Conservation (phyloP, 2,888 invertebrate genomes). For the Aphelenchoides bicaudatus region DNA sequence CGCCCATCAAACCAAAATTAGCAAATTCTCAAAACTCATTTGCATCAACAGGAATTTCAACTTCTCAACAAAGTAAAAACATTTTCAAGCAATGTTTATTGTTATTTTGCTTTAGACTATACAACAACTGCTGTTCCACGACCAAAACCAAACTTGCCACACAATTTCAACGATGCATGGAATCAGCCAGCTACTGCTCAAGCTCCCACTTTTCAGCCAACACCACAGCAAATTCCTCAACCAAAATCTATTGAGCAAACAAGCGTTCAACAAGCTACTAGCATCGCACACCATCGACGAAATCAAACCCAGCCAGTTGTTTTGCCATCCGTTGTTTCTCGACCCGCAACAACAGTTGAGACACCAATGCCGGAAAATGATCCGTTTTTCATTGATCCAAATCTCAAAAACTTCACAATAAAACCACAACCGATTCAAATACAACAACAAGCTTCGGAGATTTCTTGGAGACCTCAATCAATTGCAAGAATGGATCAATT, state of each 20-base stretch:
- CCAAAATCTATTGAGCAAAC: too few relatives aligned
- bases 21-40: too few relatives aligned
- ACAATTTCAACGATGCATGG: slow-evolving; percentile 2
- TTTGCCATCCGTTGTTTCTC: not conserved
- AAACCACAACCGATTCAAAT: not conserved
- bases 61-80: not conserved
- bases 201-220: too few relatives aligned
- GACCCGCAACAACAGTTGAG: not conserved
- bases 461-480: not conserved
- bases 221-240: too few relatives aligned
- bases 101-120: not conserved
- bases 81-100: not conserved
- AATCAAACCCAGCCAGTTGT: slow-evolving; percentile 3
- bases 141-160: not conserved
- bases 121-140: slow-evolving; percentile 12
- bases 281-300: too few relatives aligned
- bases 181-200: too few relatives aligned
- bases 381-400: slow-evolving; percentile 5
- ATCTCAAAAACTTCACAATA: not conserved
- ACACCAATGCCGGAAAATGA: not conserved
- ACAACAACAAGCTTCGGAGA: not conserved
- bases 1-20: not conserved
- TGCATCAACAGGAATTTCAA: not conserved
- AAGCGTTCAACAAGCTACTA: too few relatives aligned
- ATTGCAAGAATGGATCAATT: not conserved